These are phyloP conservation scores for Malachius bipustulatus DNA, from an alignment of 2,888 invertebrate species.

Conservation along the genomic window DNA sequence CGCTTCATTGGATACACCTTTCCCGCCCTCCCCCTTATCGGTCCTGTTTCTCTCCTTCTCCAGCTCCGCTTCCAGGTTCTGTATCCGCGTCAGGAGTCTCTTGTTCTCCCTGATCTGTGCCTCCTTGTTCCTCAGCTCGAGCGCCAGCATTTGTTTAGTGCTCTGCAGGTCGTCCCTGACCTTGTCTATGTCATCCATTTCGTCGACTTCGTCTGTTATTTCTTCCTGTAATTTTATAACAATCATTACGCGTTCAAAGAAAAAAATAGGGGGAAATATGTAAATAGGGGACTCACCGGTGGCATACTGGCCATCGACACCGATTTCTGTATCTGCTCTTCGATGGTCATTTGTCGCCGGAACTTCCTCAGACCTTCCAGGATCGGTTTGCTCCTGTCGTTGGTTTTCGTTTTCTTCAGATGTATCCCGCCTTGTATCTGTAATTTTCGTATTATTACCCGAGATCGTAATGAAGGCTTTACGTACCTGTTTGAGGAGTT, in stretches of 20 bases:
- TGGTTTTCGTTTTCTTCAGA: constrained; percentile 64
- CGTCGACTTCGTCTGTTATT: constrained; percentile 53
- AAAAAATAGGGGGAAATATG: neutral
- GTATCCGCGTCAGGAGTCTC: constrained; percentile 63
- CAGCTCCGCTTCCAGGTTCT: constrained; percentile 69
- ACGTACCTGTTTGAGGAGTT: constrained; percentile 55
- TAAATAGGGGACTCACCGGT: constrained; percentile 32
- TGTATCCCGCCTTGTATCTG: constrained; percentile 66
- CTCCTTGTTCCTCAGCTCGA: constrained; percentile 76
- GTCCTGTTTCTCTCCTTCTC: constrained; percentile 51
- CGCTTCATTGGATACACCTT: constrained; percentile 20
- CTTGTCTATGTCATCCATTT: constrained; percentile 84
- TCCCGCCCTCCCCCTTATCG: constrained; percentile 22
- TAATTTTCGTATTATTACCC: too few species aligned
- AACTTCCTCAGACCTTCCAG: constrained; percentile 76
- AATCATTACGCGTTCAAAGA: neutral
- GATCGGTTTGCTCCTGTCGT: constrained; percentile 78
- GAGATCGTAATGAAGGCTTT: too few species aligned
- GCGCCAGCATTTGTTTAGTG: constrained; percentile 79
- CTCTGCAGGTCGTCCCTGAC: constrained; percentile 84
- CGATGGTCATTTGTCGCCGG: constrained; percentile 79
- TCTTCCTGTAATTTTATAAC: constrained; percentile 28
- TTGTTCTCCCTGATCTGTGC: constrained; percentile 70
- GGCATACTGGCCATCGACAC: constrained; percentile 52
- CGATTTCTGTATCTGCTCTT: constrained; percentile 77